Conservation (phyloP, 2,888 invertebrate species). For the Germaria angustata region DNA sequence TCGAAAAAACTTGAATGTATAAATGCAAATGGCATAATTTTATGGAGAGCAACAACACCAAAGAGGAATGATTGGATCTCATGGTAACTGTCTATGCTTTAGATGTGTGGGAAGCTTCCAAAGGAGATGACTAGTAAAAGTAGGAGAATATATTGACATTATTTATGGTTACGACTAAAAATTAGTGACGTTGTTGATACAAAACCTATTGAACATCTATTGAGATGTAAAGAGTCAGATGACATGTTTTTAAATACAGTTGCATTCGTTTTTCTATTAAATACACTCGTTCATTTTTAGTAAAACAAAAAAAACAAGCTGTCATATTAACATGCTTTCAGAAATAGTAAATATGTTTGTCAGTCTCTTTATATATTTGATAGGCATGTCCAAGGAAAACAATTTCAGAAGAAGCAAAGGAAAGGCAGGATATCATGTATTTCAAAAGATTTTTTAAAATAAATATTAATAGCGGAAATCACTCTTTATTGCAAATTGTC, state of each 20-base stretch:
- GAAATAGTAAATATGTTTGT: background rate
- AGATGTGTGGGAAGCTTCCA: background rate
- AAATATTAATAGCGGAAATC: too few relatives aligned
- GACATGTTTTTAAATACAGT: background rate
- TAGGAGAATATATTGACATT: background rate
- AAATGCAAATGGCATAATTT: constrained; percentile 2
- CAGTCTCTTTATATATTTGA: background rate
- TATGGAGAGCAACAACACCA: background rate
- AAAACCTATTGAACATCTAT: background rate
- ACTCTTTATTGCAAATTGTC: too few relatives aligned
- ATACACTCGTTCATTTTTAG: background rate
- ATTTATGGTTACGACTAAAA: background rate
- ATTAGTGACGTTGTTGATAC: background rate
- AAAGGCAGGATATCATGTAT: too few relatives aligned
- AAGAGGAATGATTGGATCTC: background rate
- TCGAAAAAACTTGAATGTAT: background rate
- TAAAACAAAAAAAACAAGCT: background rate
- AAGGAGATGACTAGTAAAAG: constrained; percentile 12
- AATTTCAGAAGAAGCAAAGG: background rate
- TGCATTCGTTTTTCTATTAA: background rate
- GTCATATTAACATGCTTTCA: background rate
- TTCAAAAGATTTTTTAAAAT: too few relatives aligned
- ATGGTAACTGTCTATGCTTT: background rate
- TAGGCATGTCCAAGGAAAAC: background rate
- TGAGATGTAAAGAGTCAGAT: background rate